Percentiles rank a stretch among this genome's conserved stretches.
Conservation (phyloP, 2,113 vertebrate species). For the Eolophus roseicapilla region DNA sequence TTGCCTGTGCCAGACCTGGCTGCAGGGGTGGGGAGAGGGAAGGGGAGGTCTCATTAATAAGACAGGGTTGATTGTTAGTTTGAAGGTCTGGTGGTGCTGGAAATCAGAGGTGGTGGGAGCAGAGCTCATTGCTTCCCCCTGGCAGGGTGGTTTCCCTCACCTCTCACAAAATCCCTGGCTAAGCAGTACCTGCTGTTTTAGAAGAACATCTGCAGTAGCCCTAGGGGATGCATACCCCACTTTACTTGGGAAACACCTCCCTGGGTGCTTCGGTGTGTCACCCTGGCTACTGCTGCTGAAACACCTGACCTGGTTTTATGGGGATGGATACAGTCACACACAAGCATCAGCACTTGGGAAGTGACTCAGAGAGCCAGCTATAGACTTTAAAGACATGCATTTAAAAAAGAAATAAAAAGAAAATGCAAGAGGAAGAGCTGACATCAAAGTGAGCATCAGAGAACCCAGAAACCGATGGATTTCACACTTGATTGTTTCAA, state of each 20-base stretch:
- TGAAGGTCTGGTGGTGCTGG: not conserved
- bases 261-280: not conserved
- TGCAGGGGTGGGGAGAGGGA: not conserved
- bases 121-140: not conserved
- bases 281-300: not conserved
- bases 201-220: not conserved
- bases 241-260: not conserved
- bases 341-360: not conserved
- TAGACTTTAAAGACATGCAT: not conserved
- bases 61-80: accelerated
- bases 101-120: not conserved
- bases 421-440: not conserved
- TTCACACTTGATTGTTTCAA: conserved; percentile 28
- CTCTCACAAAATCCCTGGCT: not conserved
- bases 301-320: not conserved
- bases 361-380: not conserved
- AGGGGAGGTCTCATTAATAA: not conserved
- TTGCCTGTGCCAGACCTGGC: not conserved
- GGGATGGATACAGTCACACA: not conserved
- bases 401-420: not conserved
- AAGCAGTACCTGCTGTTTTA: not conserved
- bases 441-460: conserved; percentile 21
- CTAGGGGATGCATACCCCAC: not conserved
- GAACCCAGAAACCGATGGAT: not conserved
- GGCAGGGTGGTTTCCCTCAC: not conserved